A percentile compares a stretch with the other conserved stretches of the same genome.
phyloP scores from a whole-genome alignment of 2,888 invertebrate genomes.

The Trissolcus brochymenae region DNA sequence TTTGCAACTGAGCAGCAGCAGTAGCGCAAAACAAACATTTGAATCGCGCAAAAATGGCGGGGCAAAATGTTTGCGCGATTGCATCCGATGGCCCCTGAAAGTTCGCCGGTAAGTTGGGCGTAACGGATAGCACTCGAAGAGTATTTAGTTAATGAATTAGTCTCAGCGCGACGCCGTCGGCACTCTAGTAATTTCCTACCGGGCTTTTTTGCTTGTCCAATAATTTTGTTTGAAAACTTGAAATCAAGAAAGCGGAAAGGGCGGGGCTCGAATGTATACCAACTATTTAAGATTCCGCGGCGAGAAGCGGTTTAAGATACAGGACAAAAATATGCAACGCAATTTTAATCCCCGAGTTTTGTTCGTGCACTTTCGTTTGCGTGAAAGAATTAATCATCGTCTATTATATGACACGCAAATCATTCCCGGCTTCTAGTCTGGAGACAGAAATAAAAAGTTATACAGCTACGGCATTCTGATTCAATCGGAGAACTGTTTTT shows the following conservation, averaged over 20 bases:
- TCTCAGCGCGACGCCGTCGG: constrained; percentile 47
- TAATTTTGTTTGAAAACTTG: constrained; percentile 53
- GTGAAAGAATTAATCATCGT: constrained; percentile 65
- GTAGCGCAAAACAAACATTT: constrained; percentile 29
- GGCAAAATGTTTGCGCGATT: constrained; percentile 26
- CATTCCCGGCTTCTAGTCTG: constrained; percentile 11
- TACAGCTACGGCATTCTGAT: too few relatives aligned
- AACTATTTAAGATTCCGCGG: constrained; percentile 39
- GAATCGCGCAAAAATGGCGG: constrained; percentile 17
- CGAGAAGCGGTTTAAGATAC: constrained; percentile 27
- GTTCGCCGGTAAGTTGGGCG: constrained; percentile 25
- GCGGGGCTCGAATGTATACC: constrained; percentile 7
- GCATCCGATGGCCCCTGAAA: constrained; percentile 3
- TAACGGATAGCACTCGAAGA: constrained; percentile 41
- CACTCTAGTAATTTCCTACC: constrained; percentile 52
- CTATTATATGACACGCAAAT: constrained; percentile 62
- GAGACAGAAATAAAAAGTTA: not conserved
- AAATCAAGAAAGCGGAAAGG: constrained; percentile 40
- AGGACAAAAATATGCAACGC: constrained; percentile 47
- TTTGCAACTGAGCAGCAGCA: not conserved
- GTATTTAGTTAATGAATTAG: constrained; percentile 57
- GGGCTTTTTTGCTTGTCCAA: constrained; percentile 47
- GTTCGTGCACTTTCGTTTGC: constrained; percentile 41
- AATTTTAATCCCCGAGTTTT: constrained; percentile 64
- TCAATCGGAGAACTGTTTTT: too few relatives aligned